phyloP scores from a whole-genome alignment of 2,113 vertebrate genomes.

The Pelecanus crispus region DNA sequence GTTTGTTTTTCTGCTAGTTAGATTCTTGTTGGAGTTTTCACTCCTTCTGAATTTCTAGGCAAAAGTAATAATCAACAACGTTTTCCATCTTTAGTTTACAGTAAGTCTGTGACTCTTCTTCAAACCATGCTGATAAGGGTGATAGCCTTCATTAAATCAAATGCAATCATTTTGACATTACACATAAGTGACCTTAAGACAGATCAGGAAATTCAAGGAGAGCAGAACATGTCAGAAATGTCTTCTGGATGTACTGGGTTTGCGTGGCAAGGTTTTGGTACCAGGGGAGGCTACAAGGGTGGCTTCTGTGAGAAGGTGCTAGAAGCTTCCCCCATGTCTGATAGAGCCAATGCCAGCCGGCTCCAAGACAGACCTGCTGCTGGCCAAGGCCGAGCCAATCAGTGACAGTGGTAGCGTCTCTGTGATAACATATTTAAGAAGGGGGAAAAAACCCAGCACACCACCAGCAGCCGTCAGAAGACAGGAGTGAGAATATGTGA shows the following conservation, averaged over 20 bases:
- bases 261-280: too few relatives aligned
- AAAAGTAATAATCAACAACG: accelerated
- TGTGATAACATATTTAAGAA: too few relatives aligned
- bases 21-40: neutral
- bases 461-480: too few relatives aligned
- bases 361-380: too few relatives aligned
- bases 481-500: too few relatives aligned
- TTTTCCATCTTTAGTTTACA: neutral
- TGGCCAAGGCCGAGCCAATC: too few relatives aligned
- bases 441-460: too few relatives aligned
- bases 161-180: neutral
- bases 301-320: too few relatives aligned
- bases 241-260: neutral
- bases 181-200: neutral
- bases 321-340: too few relatives aligned
- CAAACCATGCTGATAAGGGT: neutral
- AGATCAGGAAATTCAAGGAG: neutral
- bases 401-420: too few relatives aligned
- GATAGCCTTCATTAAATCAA: neutral
- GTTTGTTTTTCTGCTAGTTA: neutral
- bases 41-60: neutral
- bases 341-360: too few relatives aligned
- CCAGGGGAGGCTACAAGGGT: too few relatives aligned
- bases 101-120: neutral
- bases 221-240: neutral